Conservation (phyloP, 2,113 vertebrate species). For the Lipophrys pholis region DNA sequence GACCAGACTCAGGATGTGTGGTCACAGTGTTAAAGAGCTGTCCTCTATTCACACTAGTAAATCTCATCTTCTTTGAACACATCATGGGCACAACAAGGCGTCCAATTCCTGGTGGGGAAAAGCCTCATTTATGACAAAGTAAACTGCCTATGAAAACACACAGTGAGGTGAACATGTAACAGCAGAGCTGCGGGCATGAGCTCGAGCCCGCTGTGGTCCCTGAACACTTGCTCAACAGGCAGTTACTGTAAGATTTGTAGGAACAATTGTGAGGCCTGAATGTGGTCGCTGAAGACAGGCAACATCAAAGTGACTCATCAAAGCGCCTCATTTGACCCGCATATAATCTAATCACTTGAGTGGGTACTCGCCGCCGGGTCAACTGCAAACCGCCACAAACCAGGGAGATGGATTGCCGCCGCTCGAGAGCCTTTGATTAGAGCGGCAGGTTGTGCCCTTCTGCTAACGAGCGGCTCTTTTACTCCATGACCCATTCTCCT, state of each 20-base stretch:
- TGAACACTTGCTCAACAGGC: conserved; percentile 15
- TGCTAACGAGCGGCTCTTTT: conserved; percentile 68
- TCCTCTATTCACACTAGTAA: conserved; percentile 15
- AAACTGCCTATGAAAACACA: conserved; percentile 59
- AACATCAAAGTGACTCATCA: conserved; percentile 78
- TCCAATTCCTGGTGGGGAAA: conserved; percentile 48
- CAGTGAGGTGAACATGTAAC: conserved; percentile 30
- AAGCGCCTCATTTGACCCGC: conserved; percentile 73
- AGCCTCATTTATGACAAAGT: conserved; percentile 51
- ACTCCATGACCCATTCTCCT: conserved; percentile 34
- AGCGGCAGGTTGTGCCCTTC: conserved; percentile 34
- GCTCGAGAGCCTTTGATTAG: conserved; percentile 68
- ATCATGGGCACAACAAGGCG: conserved; percentile 19
- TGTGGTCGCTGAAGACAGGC: conserved; percentile 47
- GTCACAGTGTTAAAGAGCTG: conserved; percentile 27
- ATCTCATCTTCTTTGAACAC: conserved; percentile 28
- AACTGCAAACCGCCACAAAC: conserved; percentile 42
- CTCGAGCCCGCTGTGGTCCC: conserved; percentile 26
- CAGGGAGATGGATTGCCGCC: conserved; percentile 26
- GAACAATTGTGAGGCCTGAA: conserved; percentile 46
- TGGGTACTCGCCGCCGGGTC: conserved; percentile 54
- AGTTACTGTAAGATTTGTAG: conserved; percentile 46
- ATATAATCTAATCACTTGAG: conserved; percentile 77
- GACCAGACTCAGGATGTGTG: conserved; percentile 12
- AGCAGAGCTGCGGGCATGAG: conserved; percentile 24